Percentiles rank a stretch among this genome's conserved stretches.
Evolutionary conservation across 2,888 invertebrate species (phyloP).

Genomic region (Anoplius nigerrimus): DNA sequence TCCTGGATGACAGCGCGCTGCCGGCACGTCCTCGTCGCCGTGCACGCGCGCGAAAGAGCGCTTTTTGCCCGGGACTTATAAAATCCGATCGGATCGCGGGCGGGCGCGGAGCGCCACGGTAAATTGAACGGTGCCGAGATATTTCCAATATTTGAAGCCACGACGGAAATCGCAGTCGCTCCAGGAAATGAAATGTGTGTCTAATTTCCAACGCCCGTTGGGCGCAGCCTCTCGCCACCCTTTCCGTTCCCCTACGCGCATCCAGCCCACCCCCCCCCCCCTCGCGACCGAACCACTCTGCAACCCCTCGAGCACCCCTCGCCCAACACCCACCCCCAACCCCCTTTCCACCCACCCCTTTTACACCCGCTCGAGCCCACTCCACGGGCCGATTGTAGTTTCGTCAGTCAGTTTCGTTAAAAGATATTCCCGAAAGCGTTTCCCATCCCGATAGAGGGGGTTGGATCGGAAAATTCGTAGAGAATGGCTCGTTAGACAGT

Average conservation of each 20-base stretch:
- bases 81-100: conserved; percentile 63
- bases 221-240: conserved; percentile 31
- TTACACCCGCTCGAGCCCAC: neutral
- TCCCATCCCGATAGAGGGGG: no score
- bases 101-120: conserved; percentile 28
- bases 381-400: no score
- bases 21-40: neutral
- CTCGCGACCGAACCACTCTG: neutral
- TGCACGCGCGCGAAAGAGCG: conserved; percentile 15
- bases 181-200: conserved; percentile 74
- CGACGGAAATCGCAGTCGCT: conserved; percentile 71
- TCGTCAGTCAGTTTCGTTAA: no score
- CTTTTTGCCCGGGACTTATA: conserved; percentile 49
- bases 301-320: neutral
- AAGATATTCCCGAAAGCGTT: no score
- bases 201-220: conserved; percentile 70
- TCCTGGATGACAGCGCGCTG: conserved; percentile 18
- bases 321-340: neutral
- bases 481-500: no score
- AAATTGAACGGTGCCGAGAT: conserved; percentile 67
- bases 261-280: conserved; percentile 21
- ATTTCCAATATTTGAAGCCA: conserved; percentile 72
- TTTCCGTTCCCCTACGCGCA: conserved; percentile 19
- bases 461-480: no score
- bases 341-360: neutral